These are phyloP conservation scores for Lycia hirtaria DNA, from an alignment of 2,888 invertebrate genomes.

Conservation along the genomic window DNA sequence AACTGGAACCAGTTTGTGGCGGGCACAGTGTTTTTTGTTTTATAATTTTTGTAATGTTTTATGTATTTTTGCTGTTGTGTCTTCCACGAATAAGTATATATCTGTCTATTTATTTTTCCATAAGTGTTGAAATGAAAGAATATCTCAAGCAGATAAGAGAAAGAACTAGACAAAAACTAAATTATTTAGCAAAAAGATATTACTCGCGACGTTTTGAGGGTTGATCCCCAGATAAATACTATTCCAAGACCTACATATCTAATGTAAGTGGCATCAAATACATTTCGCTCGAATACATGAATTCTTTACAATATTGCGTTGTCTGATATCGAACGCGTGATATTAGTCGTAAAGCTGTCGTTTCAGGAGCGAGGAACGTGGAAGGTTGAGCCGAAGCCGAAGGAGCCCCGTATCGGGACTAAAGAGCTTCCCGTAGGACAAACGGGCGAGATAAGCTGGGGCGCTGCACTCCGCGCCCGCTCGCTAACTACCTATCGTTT, in stretches of 20 bases:
- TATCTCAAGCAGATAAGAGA: slow-evolving; percentile 10
- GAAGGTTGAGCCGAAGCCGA: slow-evolving; percentile 48
- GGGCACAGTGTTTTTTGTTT: too few species aligned
- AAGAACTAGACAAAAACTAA: slow-evolving; percentile 2
- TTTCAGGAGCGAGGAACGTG: slow-evolving; percentile 45
- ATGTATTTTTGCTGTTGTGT: too few species aligned
- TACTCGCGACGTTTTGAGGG: slow-evolving; percentile 33
- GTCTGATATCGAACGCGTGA: slow-evolving; percentile 47
- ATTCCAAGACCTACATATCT: slow-evolving; percentile 27
- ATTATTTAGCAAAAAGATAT: slow-evolving; percentile 26
- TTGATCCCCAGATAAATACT: slow-evolving; percentile 45
- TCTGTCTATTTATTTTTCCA: too few species aligned
- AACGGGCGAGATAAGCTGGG: slow-evolving; percentile 74
- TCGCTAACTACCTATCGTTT: slow-evolving; percentile 39
- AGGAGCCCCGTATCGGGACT: slow-evolving; percentile 58
- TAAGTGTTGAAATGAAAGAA: too few species aligned
- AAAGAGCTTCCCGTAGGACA: slow-evolving; percentile 75
- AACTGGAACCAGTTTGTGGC: too few species aligned
- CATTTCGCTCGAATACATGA: slow-evolving; percentile 42
- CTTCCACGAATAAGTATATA: too few species aligned
- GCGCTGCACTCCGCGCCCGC: slow-evolving; percentile 50
- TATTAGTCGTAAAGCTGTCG: slow-evolving; percentile 52
- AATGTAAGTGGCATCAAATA: slow-evolving; percentile 29
- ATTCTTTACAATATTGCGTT: slow-evolving; percentile 41
- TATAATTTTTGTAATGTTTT: too few species aligned